Evolutionary conservation across 2,888 invertebrate species (phyloP), one percentile per base, ranked within the genome.

Genomic region (Tyria jacobaeae): DNA sequence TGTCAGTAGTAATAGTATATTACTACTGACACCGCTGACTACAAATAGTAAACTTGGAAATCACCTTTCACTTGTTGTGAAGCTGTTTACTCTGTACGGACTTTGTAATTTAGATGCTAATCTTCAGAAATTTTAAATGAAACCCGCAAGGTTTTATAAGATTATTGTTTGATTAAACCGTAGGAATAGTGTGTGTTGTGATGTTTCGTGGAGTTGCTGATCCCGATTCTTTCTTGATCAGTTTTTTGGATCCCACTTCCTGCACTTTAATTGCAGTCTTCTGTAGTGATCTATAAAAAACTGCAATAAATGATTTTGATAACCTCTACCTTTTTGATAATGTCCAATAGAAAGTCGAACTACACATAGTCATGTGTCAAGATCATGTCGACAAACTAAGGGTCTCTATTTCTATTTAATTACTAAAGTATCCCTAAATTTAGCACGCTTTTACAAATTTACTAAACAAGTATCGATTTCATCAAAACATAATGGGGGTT

Each of bases 111-210:
- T 31, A 31, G 27, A 31, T 31, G 14, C 25, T 25, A 49, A 49
- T 56, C 48, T 24, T n/a, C 6, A 27, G 25, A 27, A 21, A 31
- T 49, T 21, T 47, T n/a, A 31, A 21, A 17, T 17, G 17, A 54
- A 54, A 27, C 53, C 48, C 48, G 10, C 27, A 48, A 39, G 39
- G 31, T 27, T 17, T 35, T 25, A 54, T 48, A 31, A 12, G 31
- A 54, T 48, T 37, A 27, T 21, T 31, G 53, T 54, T 60, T 48
- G 60, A 54, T 60, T 60, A 60, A 60, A 60, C 48, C 49, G 39
- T 37, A 47, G 15, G 17, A 48, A n/a, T 12, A 44, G 24, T 15
- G 10, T 17, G 21, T 37, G 6, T 6, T 24, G 21, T 14, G 37
- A 27, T 31, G n/a, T 17, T 1, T 15, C 17, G 37, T 21, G 14